Evolutionary conservation across 1,140 invertebrate species (phyloP), one percentile per base, ranked within the genome.

Genomic region (Laodelphax striatellus): DNA sequence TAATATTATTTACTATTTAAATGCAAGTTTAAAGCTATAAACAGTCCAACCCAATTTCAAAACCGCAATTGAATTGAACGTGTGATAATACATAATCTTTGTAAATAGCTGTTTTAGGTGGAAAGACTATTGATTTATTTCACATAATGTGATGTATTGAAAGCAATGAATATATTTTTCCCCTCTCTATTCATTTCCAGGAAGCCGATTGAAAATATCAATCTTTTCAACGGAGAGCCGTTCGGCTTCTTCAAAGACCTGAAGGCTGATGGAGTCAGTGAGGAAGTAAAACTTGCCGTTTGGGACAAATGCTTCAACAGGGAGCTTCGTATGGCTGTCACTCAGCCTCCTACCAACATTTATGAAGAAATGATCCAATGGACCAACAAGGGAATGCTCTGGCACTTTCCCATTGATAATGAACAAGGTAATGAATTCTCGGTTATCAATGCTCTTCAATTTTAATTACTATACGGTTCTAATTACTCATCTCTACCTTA

Each of bases 341-440:
- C 80, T 5, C 82, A 86, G 71, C 82, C 86, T 8, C 93, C 94
- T 0, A 71, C 76, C 6, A 98, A 98, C 78, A 85, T 86, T 67
- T 96, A 94, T 72, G 85, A 92, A 74, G 91, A 98, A 77, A 87
- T 96, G 83, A 91, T 94, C 58, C 68, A 84, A 53, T 97, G 92
- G 92, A 98, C 96, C 0, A 83, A 96, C 54, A 82, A 94, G 72
- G 92, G 92, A 50, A 97, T 94, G 77, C 66, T 98, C 9, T 99
- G 96, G 96, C 84, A 88, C 56, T 99, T 97, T 73, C 97, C 97
- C 11, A 95, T 99, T 60, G 78, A 98, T 73, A 99, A 99, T 79
- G 95, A 98, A 76, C 87, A 92, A 82, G 95, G 92, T 92, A 76
- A 43, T 17, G 43, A 5, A 43, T n/a, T n/a, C n/a, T n/a, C n/a